A percentile compares a stretch with the other conserved stretches of the same genome.
These are phyloP conservation scores for Xerus rutilus DNA, from an alignment of 2,797 vertebrate genomes.

Conservation along the genomic window DNA sequence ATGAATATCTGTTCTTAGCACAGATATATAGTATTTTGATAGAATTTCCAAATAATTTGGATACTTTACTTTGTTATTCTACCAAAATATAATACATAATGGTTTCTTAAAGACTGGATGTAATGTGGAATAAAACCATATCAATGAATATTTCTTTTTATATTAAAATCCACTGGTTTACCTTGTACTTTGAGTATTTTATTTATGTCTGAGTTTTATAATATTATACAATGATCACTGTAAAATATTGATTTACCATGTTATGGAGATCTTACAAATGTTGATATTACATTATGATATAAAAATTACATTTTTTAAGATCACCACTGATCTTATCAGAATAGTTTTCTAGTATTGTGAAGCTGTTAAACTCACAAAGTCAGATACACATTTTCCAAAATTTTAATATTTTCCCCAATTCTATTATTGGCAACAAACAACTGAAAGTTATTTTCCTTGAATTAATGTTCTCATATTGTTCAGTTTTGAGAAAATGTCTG, in stretches of 20 bases:
- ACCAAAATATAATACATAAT: neutral
- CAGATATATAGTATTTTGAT: constrained; percentile 30
- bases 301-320: neutral
- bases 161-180: constrained; percentile 1
- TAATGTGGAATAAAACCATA: neutral
- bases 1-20: neutral
- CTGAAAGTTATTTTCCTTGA: neutral
- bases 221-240: neutral
- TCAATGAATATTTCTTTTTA: constrained; percentile 2
- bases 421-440: neutral
- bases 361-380: neutral
- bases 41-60: constrained; percentile 32
- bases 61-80: constrained; percentile 46
- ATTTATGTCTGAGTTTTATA: neutral
- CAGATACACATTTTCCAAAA: constrained; percentile 3
- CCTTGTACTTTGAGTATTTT: constrained; percentile 6
- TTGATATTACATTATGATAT: neutral
- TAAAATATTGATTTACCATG: neutral
- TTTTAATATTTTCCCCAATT: neutral
- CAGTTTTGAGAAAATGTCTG: neutral
- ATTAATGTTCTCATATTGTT: neutral
- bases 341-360: neutral
- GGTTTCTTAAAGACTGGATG: neutral
- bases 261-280: neutral
- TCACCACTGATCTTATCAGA: neutral